Evolutionary conservation across 1,140 invertebrate species (phyloP).

Genomic region (Plodia interpunctella): DNA sequence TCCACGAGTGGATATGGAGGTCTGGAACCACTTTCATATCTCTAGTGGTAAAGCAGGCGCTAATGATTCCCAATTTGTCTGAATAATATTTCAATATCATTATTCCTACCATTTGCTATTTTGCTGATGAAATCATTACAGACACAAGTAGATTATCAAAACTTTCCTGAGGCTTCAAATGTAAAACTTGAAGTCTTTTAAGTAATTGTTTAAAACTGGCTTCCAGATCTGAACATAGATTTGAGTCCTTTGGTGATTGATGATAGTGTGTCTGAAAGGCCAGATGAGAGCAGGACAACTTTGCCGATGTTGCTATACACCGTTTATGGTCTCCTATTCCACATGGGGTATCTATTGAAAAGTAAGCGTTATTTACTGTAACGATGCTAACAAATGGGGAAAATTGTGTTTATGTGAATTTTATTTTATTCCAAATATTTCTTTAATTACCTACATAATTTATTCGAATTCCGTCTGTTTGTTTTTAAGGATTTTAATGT

Average conservation of each 20-base stretch:
- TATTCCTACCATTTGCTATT: too few relatives aligned
- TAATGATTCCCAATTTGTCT: too few relatives aligned
- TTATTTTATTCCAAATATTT: too few relatives aligned
- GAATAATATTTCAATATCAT: too few relatives aligned
- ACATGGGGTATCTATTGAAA: slow-evolving; percentile 71
- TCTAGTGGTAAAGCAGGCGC: background rate
- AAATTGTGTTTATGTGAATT: background rate
- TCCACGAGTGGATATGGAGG: too few relatives aligned
- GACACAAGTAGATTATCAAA: too few relatives aligned
- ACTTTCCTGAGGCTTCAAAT: too few relatives aligned
- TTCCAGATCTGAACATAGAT: slow-evolving; percentile 74
- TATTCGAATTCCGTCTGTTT: too few relatives aligned
- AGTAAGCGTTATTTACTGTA: slow-evolving; percentile 70
- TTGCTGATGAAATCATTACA: too few relatives aligned
- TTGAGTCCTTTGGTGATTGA: slow-evolving; percentile 64
- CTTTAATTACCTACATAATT: too few relatives aligned
- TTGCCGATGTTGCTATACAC: slow-evolving; percentile 70
- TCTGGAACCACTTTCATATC: background rate
- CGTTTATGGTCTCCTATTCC: slow-evolving; percentile 71
- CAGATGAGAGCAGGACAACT: slow-evolving; percentile 57
- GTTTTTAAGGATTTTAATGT: too few relatives aligned
- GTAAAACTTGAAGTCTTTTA: too few relatives aligned
- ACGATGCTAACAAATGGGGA: slow-evolving; percentile 37
- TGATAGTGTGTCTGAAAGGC: slow-evolving; percentile 51
- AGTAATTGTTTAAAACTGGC: slow-evolving; percentile 22